Evolutionary conservation across 2,888 invertebrate species (phyloP), one percentile per base, ranked within the genome.

Genomic region (Acrocyrtus sp.): DNA sequence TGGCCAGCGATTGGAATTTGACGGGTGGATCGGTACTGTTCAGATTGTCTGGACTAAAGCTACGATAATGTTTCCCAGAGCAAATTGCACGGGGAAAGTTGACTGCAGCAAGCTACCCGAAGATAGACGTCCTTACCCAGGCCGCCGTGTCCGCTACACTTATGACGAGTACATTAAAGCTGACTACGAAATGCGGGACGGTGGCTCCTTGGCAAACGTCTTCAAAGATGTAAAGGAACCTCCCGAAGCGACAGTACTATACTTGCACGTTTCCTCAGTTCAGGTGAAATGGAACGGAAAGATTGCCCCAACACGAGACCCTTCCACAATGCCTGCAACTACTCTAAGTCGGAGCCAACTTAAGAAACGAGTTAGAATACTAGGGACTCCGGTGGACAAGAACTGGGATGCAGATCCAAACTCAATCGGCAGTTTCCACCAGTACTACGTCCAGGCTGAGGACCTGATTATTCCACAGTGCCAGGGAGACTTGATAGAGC

Each of bases 21-120:
- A 45, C n/a, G 61, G 56, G 2, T 72, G 72, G 72, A 48, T 72
- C 5, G 72, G 72, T 1, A 60, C 61, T 10, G 39, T 72, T 0
- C 26, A n/a, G 1, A 26, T 21, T 5, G 65, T 67, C 0, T 26
- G 12, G 10, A 54, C 47, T 4, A 51, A 62, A 39, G 67, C 67
- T 1, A 62, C 62, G 0, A 17, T 73, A 8, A 56, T 73, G 47
- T 68, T 73, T 50, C 10, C 61, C 6, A 21, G 50, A 26, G 21
- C 45, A 10, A 56, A 61, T 3, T 56, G 39, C 41, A 63, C 60
- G 3, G 66, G 51, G 5, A 24, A 29, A 1, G 17, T 72, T 2
- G 45, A 27, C 29, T 66, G 61, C 34, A 17, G 47, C 4, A 4
- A n/a, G 5, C 29, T 48, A n/a, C 48, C 22, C 3, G 6, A 21